Evolutionary conservation across 2,888 invertebrate genomes (phyloP), one percentile per base, ranked within the genome.

Genomic region (Watsonalla binaria): DNA sequence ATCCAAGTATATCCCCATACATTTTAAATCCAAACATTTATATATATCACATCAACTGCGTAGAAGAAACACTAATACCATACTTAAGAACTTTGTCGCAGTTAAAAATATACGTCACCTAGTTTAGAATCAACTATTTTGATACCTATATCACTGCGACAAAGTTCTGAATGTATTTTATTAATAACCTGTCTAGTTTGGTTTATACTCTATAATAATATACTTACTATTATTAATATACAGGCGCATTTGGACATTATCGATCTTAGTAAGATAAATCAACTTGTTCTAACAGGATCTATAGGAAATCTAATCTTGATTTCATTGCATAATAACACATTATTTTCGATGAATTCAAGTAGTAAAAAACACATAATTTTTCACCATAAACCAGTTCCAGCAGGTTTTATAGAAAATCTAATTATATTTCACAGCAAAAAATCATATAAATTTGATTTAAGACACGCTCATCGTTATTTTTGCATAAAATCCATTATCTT

Each of bases 31-130:
- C 60, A 62, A 59, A 52, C 52, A 54, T 56, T 55, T 55, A 58
- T 54, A 55, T 61, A 65, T 61, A 79, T 78, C 79, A 79, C 78
- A 78, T 63, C 63, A 69, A 74, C 74, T 75, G 75, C 76, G 66
- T 63, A 63, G 58, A 55, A 54, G 56, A 62, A 24, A 14, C 53
- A 65, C 62, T 72, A 73, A 53, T 65, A 69, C 52, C 52, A 58
- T 55, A 57, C 42, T 52, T 24, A 56, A 64, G 61, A 60, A 63
- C 63, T 58, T 65, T 63, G 46, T 47, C 47, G 47, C 51, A 53
- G 6, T 53, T 35, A 35, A 11, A 14, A 46, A 37, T 14, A 45
- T 42, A 33, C 6, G n/a, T 8, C 4, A 42, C 42, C 42, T 33
- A 49, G 7, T n/a, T 46, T 13, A 48, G 15, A 37, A 14, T 9